Conservation (phyloP, 2,797 vertebrate species). For the Siniperca undulata region DNA sequence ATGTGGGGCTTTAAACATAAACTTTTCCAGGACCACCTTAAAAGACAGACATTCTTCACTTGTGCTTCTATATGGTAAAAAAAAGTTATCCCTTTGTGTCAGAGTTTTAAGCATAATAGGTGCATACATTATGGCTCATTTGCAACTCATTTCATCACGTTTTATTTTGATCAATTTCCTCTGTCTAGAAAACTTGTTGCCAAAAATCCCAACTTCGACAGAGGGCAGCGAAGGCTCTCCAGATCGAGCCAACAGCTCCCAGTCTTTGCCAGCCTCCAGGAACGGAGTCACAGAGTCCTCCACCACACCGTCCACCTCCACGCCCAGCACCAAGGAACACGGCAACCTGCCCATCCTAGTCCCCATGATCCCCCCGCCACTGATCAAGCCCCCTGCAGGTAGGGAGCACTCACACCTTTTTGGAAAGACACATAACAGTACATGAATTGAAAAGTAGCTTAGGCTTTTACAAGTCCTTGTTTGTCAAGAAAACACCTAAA, state of each 20-base stretch:
- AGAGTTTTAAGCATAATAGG: neutral
- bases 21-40: neutral
- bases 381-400: slow-evolving; percentile 99
- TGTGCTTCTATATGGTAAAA: neutral
- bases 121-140: neutral
- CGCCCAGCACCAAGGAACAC: slow-evolving; percentile 92
- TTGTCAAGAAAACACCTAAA: slow-evolving; percentile 3
- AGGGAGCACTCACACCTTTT: slow-evolving; percentile 62
- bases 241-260: slow-evolving; percentile 92
- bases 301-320: slow-evolving; percentile 90
- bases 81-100: neutral
- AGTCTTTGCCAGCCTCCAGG: slow-evolving; percentile 91
- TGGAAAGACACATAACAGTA: slow-evolving; percentile 16
- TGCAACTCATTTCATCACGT: slow-evolving; percentile 31
- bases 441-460: slow-evolving; percentile 14
- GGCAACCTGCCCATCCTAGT: slow-evolving; percentile 96
- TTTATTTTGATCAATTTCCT: slow-evolving; percentile 60
- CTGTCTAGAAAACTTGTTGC: slow-evolving; percentile 96
- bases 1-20: neutral
- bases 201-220: slow-evolving; percentile 92
- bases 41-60: slow-evolving; percentile 3
- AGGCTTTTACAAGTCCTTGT: neutral
- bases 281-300: slow-evolving; percentile 89
- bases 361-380: slow-evolving; percentile 96
- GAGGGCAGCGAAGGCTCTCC: slow-evolving; percentile 93